Evolutionary conservation across 2,113 vertebrate species (phyloP), one percentile per base, ranked within the genome.

Genomic region (Oryctolagus cuniculus): DNA sequence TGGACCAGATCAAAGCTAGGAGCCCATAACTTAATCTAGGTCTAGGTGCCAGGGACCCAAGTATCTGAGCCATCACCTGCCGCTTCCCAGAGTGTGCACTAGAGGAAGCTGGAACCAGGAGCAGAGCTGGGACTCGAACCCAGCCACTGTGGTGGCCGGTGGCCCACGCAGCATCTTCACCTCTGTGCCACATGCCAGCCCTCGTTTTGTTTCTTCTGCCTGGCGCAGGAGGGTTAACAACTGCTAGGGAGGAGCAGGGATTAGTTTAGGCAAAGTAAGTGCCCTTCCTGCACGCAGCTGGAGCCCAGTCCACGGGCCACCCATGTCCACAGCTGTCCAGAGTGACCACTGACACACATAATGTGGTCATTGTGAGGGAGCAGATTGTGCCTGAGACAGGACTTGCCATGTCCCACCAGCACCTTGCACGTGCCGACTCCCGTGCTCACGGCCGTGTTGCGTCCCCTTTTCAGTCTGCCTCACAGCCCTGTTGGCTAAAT

Each of bases 321-420:
- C 25, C 51, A 3, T 15, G 2, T 38, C n/a, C n/a, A 3, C 24
- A 0, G 25, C 36, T 74, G n/a, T 66, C 1, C 6, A 8, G 7
- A 22, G 44, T 9, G 44, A 21, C 38, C 64, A 0, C 25, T 8
- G 49, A 31, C 1, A 1, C 24, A 66, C 21, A 24, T 36, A 34
- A 49, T 1, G 1, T 16, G 64, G 17, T 75, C 34, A 0, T n/a
- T 3, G 1, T n/a, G 12, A 38, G 63, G 53, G 55, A 6, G 15
- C 12, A 36, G 49, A 29, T 19, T 64, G 2, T 22, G 0, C 31
- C 31, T 78, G 75, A 78, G 53, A 34, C 36, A 63, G 55, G 13
- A 1, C 58, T 79, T 69, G 19, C 87, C 73, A 51, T 51, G 38
- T 49, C 29, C 74, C 13, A 0, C 4, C 17, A 44, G 25, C 10